A percentile compares a stretch with the other conserved stretches of the same genome.
Conservation (phyloP, 2,888 invertebrate species). For the Lepidocyrtoides sp. region DNA sequence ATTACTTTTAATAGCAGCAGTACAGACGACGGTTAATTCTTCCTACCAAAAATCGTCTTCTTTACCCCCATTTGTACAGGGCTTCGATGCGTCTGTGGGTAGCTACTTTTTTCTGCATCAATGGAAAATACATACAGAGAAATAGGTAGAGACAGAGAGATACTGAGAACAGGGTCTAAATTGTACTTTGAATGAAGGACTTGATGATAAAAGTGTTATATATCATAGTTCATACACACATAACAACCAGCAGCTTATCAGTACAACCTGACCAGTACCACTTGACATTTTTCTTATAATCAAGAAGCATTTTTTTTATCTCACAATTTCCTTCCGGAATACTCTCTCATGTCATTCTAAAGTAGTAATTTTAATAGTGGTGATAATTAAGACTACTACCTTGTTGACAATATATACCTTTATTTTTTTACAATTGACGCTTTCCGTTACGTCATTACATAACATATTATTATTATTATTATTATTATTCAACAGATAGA, state of each 20-base stretch:
- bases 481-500: not conserved
- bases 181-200: constrained; percentile 75
- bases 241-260: not conserved
- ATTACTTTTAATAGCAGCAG: no score
- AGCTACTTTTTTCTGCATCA: not conserved
- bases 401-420: not conserved
- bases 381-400: constrained; percentile 15
- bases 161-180: constrained; percentile 40
- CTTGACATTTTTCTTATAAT: not conserved
- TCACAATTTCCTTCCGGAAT: not conserved
- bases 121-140: not conserved
- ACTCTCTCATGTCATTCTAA: not conserved
- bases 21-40: no score
- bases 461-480: not conserved
- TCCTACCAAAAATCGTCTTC: no score
- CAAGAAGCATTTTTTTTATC: not conserved
- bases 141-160: not conserved
- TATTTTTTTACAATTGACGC: not conserved
- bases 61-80: no score
- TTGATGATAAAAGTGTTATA: constrained; percentile 49
- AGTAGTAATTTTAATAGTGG: not conserved
- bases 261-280: not conserved
- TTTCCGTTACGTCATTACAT: not conserved
- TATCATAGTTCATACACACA: constrained; percentile 12
- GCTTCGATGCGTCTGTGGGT: no score